Evolutionary conservation across 1,140 invertebrate genomes (phyloP).

Genomic region (Octopus sinensis): DNA sequence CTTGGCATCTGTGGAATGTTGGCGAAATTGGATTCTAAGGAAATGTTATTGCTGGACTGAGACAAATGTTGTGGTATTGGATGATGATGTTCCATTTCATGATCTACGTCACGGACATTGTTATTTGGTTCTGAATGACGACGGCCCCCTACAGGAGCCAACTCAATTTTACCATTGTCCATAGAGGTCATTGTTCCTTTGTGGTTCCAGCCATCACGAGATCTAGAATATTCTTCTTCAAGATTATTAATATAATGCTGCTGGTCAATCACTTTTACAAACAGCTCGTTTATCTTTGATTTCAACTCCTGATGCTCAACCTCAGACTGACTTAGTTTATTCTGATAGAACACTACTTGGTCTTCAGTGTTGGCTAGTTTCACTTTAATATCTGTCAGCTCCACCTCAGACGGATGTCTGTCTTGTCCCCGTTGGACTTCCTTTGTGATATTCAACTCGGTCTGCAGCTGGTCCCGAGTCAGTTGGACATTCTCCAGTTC

Average conservation of each 20-base stretch:
- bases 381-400: conserved; percentile 13
- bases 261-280: neutral
- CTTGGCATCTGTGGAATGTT: neutral
- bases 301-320: conserved; percentile 11
- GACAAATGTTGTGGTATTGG: neutral
- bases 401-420: conserved; percentile 3
- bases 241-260: conserved; percentile 10
- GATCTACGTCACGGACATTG: neutral
- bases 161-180: neutral
- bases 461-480: conserved; percentile 24
- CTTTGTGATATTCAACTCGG: conserved; percentile 26
- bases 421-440: conserved; percentile 20
- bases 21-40: neutral
- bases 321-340: conserved; percentile 6
- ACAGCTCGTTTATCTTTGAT: conserved; percentile 5
- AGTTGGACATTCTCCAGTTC: conserved; percentile 26
- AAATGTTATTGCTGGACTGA: neutral
- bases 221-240: conserved; percentile 1
- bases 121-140: neutral
- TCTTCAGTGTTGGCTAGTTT: conserved; percentile 11
- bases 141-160: neutral
- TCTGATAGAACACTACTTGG: conserved; percentile 14
- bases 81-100: neutral
- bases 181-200: neutral
- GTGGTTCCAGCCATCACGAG: neutral